Conservation (phyloP, 2,888 invertebrate genomes). For the Alloscopus bannaensis region DNA sequence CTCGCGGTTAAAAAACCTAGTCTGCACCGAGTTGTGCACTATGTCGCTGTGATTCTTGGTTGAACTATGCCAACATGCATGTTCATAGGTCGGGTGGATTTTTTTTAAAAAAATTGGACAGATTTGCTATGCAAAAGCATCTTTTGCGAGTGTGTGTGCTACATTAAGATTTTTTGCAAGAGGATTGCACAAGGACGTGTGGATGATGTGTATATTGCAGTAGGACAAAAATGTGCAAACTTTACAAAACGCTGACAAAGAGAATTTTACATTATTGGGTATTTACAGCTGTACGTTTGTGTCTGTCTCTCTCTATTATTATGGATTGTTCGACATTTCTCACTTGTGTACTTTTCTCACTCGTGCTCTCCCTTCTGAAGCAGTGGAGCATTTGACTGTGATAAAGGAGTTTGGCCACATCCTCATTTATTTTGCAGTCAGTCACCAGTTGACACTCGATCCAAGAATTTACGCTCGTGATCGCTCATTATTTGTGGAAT, state of each 20-base stretch:
- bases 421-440: slow-evolving; percentile 11
- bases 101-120: slow-evolving; percentile 40
- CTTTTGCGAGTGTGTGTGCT: too few species aligned
- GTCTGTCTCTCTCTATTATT: slow-evolving; percentile 8
- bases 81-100: slow-evolving; percentile 39
- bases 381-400: too few species aligned
- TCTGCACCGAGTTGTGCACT: too few species aligned
- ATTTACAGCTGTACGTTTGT: slow-evolving; percentile 20
- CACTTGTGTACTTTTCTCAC: slow-evolving; percentile 15
- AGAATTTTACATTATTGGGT: not conserved
- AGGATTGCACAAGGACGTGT: not conserved
- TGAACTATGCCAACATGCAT: slow-evolving; percentile 23
- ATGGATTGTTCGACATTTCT: slow-evolving; percentile 28
- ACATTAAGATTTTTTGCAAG: too few species aligned
- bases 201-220: slow-evolving; percentile 17
- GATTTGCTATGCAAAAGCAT: slow-evolving; percentile 52
- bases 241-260: not conserved
- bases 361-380: too few species aligned
- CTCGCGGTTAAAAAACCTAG: too few species aligned
- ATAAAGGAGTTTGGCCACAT: not conserved
- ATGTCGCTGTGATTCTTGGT: too few species aligned
- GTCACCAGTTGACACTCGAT: slow-evolving; percentile 33
- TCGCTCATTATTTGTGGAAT: slow-evolving; percentile 54
- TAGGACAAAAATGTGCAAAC: not conserved
- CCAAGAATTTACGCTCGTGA: slow-evolving; percentile 45